Conservation (phyloP, 2,888 invertebrate genomes). For the Cylloceria caligata region DNA sequence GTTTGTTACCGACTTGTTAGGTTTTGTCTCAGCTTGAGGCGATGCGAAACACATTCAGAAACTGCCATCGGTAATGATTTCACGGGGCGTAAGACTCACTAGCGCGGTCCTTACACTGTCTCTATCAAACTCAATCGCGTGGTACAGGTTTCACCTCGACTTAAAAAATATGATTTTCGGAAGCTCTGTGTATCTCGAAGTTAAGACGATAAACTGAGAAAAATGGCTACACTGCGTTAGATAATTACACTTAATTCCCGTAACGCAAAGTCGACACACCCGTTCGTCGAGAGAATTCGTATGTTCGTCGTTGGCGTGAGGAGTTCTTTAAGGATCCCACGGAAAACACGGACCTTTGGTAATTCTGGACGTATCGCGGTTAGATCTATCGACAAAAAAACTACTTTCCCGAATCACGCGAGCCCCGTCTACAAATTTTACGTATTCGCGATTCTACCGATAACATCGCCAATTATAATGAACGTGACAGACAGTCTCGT, state of each 20-base stretch:
- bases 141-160: no score
- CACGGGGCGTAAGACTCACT: no score
- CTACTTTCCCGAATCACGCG: conserved; percentile 56
- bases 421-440: conserved; percentile 39
- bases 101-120: no score
- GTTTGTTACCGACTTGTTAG: no score
- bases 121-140: no score
- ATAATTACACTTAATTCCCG: not conserved
- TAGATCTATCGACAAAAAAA: conserved; percentile 27
- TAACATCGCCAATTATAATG: conserved; percentile 48
- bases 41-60: no score
- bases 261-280: conserved; percentile 28
- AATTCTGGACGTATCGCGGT: not conserved
- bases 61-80: no score
- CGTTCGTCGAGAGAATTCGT: conserved; percentile 13
- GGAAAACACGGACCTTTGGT: conserved; percentile 22
- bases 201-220: not conserved
- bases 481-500: conserved; percentile 33
- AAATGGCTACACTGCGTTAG: not conserved
- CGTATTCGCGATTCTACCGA: conserved; percentile 18
- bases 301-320: conserved; percentile 17
- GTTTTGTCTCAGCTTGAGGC: no score
- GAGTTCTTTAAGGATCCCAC: conserved; percentile 18
- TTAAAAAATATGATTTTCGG: not conserved
- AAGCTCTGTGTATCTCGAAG: not conserved